phyloP scores from a whole-genome alignment of 2,797 vertebrate species.

The Rhinichthys osculus region DNA sequence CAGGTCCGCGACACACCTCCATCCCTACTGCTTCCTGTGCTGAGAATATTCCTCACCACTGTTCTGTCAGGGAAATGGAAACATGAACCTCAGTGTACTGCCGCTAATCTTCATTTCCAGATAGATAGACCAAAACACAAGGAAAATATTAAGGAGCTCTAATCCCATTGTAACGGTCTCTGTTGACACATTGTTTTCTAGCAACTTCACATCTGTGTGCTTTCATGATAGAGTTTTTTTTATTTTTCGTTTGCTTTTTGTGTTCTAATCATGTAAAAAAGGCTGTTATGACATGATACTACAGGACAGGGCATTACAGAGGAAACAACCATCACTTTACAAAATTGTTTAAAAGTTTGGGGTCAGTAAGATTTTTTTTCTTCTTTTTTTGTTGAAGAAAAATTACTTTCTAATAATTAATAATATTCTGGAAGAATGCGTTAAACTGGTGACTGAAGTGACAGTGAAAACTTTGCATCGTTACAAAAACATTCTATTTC shows the following conservation, averaged over 20 bases:
- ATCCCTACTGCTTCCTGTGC: constrained; percentile 23
- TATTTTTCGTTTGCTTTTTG: background rate
- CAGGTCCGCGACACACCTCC: constrained; percentile 34
- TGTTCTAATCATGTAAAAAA: constrained; percentile 4
- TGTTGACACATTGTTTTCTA: constrained; percentile 42
- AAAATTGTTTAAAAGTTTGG: background rate
- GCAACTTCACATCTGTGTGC: constrained; percentile 30
- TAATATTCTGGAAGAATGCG: background rate
- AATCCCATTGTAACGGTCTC: constrained; percentile 30
- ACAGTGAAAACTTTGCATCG: background rate
- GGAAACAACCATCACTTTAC: background rate
- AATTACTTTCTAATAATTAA: background rate
- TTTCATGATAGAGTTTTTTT: constrained; percentile 22
- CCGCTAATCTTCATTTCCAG: constrained; percentile 54
- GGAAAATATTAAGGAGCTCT: constrained; percentile 20
- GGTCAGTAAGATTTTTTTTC: background rate
- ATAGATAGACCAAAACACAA: constrained; percentile 48
- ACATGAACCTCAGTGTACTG: constrained; percentile 21
- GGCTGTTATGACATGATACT: background rate
- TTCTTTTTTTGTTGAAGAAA: background rate
- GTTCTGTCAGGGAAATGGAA: constrained; percentile 42
- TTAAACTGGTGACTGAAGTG: background rate
- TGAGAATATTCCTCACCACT: constrained; percentile 38
- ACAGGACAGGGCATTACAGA: background rate
- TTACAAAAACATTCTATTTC: background rate